Conservation (phyloP, 2,113 vertebrate species). For the Daphoenositta chrysoptera region DNA sequence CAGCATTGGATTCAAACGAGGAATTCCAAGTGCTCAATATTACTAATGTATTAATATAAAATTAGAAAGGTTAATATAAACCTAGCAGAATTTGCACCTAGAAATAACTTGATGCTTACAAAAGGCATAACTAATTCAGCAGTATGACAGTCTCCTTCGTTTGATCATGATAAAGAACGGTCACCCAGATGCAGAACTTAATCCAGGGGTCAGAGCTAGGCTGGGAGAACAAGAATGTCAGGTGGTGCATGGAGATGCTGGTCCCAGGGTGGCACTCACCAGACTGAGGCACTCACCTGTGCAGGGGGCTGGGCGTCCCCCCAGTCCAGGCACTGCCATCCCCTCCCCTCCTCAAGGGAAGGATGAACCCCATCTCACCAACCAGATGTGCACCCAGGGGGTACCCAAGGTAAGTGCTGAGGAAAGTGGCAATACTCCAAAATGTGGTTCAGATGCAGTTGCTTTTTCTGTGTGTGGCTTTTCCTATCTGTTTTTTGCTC, state of each 20-base stretch:
- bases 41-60: not conserved
- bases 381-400: fast-evolving
- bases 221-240: not conserved
- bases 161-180: not conserved
- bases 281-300: not conserved
- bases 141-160: not conserved
- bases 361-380: not conserved
- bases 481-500: not conserved
- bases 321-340: not conserved
- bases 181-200: not conserved
- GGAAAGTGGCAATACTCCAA: not conserved
- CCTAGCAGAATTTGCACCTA: not conserved
- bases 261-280: no score
- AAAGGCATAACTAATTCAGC: not conserved
- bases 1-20: not conserved
- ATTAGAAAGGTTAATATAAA: not conserved
- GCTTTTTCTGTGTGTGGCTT: fast-evolving
- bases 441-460: not conserved
- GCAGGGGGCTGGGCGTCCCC: not conserved
- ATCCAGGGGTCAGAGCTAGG: not conserved
- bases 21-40: not conserved
- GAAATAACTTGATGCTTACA: not conserved
- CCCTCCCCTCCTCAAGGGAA: not conserved
- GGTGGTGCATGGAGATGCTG: fast-evolving
- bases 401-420: not conserved